Conservation (phyloP, 1,140 invertebrate genomes). For the Drosophila subobscura region DNA sequence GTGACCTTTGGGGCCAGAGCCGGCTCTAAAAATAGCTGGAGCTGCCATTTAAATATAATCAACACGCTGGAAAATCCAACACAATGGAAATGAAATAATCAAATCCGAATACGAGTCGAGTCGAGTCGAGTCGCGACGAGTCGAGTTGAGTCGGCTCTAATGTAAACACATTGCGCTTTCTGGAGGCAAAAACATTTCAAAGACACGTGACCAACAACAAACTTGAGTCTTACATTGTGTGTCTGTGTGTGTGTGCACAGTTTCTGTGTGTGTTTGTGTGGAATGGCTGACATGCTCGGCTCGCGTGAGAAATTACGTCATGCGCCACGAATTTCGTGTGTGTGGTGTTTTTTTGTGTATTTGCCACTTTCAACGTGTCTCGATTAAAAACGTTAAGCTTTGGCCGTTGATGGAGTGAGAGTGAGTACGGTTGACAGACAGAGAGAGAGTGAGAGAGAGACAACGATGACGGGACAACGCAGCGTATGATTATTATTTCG, state of each 20-base stretch:
- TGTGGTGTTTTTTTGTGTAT: slow-evolving; percentile 52
- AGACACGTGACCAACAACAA: slow-evolving; percentile 80
- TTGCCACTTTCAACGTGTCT: slow-evolving; percentile 70
- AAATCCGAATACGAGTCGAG: no score
- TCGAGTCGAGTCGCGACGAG: no score
- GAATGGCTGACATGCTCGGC: slow-evolving; percentile 66
- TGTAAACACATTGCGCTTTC: slow-evolving; percentile 48
- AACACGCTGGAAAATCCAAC: slow-evolving; percentile 59
- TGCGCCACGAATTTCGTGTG: slow-evolving; percentile 69
- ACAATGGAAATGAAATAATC: slow-evolving; percentile 18
- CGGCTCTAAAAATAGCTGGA: slow-evolving; percentile 56
- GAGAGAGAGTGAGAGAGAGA: slow-evolving; percentile 7
- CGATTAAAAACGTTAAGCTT: slow-evolving; percentile 60
- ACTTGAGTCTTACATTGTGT: slow-evolving; percentile 35
- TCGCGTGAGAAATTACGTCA: slow-evolving; percentile 80
- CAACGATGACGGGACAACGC: slow-evolving; percentile 49
- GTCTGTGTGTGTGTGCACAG: slow-evolving; percentile 9
- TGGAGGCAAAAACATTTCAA: slow-evolving; percentile 66
- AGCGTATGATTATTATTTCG: slow-evolving; percentile 78
- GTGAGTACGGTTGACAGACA: not conserved
- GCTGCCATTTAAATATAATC: slow-evolving; percentile 66
- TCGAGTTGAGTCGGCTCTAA: slow-evolving; percentile 15
- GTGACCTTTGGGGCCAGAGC: slow-evolving; percentile 57
- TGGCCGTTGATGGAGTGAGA: slow-evolving; percentile 12
- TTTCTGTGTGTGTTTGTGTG: slow-evolving; percentile 20